Conservation (phyloP, 2,888 invertebrate genomes). For the Stratiomys singularior region DNA sequence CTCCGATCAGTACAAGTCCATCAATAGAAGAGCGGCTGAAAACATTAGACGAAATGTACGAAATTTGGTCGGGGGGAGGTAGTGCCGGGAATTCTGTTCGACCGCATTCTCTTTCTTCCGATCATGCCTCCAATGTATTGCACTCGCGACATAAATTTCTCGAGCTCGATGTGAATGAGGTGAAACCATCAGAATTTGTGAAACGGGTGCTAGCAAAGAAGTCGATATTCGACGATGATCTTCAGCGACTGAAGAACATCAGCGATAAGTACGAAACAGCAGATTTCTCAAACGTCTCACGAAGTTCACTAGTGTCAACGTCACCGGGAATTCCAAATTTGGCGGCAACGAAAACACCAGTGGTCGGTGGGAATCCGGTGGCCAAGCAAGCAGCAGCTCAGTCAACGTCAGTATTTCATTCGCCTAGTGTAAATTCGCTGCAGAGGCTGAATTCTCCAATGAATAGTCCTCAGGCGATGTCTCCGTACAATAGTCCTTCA, state of each 20-base stretch:
- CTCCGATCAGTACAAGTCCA: constrained; percentile 73
- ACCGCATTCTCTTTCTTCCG: constrained; percentile 16
- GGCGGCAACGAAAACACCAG: constrained; percentile 60
- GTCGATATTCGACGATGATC: constrained; percentile 96
- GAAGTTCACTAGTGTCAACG: constrained; percentile 47
- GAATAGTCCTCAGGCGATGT: constrained; percentile 65
- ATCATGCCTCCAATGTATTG: constrained; percentile 55
- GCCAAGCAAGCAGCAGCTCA: constrained; percentile 53
- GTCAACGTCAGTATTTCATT: constrained; percentile 46
- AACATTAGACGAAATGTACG: constrained; percentile 92
- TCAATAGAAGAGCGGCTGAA: constrained; percentile 91
- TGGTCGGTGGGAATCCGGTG: constrained; percentile 54
- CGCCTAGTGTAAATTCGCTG: constrained; percentile 54
- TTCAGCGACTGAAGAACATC: constrained; percentile 89
- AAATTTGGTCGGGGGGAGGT: constrained; percentile 83
- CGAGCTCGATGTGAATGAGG: constrained; percentile 81
- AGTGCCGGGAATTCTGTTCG: constrained; percentile 43
- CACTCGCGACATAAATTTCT: constrained; percentile 76
- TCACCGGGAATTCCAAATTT: constrained; percentile 63
- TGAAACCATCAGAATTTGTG: constrained; percentile 93
- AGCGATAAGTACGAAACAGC: constrained; percentile 82
- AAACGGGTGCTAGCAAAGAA: constrained; percentile 91
- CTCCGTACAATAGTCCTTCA: constrained; percentile 64
- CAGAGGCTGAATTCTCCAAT: constrained; percentile 64
- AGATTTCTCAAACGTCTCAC: constrained; percentile 55